Percentiles rank a stretch among this genome's conserved stretches.
Conservation (phyloP, 2,113 vertebrate genomes). For the Oncorhynchus tshawytscha region DNA sequence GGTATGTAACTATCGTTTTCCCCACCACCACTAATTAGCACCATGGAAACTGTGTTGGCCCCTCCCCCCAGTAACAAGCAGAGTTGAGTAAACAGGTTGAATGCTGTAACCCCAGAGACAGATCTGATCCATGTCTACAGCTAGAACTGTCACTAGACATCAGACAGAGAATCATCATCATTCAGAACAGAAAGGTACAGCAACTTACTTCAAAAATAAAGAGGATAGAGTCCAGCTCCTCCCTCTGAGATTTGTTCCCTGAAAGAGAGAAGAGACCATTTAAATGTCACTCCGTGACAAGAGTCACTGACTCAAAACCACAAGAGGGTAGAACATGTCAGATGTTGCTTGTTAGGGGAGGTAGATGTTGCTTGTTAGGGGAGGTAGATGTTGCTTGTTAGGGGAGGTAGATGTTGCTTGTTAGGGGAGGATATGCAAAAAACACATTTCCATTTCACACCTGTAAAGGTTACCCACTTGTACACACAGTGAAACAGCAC, state of each 20-base stretch:
- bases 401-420: no score
- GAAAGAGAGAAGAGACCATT: constrained; percentile 56
- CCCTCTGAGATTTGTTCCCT: constrained; percentile 99
- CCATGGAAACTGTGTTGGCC: constrained; percentile 38
- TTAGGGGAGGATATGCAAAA: no score
- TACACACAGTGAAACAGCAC: no score
- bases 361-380: no score
- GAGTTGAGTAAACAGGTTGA: constrained; percentile 41
- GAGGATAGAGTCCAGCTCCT: constrained; percentile 99
- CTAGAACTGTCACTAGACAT: neutral
- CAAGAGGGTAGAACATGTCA: neutral
- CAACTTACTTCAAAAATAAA: constrained; percentile 98
- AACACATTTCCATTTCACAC: no score
- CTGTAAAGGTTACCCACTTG: no score
- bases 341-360: no score
- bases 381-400: no score
- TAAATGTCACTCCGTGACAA: neutral
- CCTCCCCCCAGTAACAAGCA: neutral
- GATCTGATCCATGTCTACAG: no score
- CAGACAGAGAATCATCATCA: constrained; percentile 19
- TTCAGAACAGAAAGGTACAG: constrained; percentile 17
- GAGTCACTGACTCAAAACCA: neutral
- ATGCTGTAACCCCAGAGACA: neutral
- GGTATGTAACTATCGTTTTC: no score
- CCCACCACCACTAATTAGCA: neutral